Base-by-base conservation (phyloP, 2,888 invertebrate genomes). In the Operophtera brumata region DNA sequence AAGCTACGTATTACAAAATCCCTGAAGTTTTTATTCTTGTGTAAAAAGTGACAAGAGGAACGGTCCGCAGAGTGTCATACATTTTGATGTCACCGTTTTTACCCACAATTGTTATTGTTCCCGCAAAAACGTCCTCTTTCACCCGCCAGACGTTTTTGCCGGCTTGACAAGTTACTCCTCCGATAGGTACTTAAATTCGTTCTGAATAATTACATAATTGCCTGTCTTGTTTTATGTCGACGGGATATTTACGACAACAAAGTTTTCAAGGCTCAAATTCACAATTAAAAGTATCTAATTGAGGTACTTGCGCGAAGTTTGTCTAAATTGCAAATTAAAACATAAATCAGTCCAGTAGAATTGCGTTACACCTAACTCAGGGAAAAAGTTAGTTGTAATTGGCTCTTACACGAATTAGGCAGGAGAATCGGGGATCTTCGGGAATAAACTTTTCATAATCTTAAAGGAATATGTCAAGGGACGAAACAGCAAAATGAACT, bases 401-500 rank as follows among this genome's bases (percentile, higher is more conserved):
- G 84, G 82, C 84, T 80, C 74, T 81, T 78, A 79, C 74, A 74
- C 77, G 80, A 85, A 85, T 84, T 79, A 86, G 80, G 73, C 64
- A 9, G 39, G 39, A 41, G 45, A 52, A 45, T 52, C 36, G 44
- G 65, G 70, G 72, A 65, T 71, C 75, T 75, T 78, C 75, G 71
- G 70, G 61, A 71, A 80, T 84, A 84, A 86, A 85, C 80, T 85
- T 85, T 84, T 85, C 82, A 86, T 83, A 84, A 83, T 84, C 84
- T 80, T 80, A 79, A 82, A 82, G 76, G 82, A 79, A 82, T 80
- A 84, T 82, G 81, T 84, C 82, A 81, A 74, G 77, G 82, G 81
- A 77, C 75, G 80, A 77, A 79, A 81, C 83, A 84, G 80, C 84
- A 76, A 83, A 87, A 87, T 87, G 84, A 87, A 86, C 87, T 87